These are phyloP conservation scores for Callosobruchus maculatus DNA, from an alignment of 2,888 invertebrate species.

Conservation along the genomic window DNA sequence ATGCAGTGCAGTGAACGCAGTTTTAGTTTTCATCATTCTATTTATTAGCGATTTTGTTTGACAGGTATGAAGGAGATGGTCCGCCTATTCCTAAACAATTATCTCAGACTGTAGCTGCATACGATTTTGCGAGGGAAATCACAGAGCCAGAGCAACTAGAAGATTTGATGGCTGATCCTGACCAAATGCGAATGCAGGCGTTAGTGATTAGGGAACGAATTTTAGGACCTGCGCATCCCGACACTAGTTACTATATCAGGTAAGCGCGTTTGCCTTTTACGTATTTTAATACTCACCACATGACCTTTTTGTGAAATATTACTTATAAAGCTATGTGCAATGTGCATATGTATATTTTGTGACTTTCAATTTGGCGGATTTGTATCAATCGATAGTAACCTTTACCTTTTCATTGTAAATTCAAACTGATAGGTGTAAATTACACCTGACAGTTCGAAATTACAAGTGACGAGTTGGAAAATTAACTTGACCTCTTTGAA, in stretches of 20 bases:
- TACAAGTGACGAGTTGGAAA: too few species aligned
- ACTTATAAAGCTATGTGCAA: too few species aligned
- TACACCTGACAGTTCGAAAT: too few species aligned
- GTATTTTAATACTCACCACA: too few species aligned
- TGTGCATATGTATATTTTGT: too few species aligned
- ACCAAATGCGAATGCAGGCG: conserved; percentile 95
- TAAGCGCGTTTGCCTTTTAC: not conserved
- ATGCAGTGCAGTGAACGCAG: too few species aligned
- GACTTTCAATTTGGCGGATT: too few species aligned
- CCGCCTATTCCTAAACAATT: conserved; percentile 69
- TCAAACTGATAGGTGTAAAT: too few species aligned
- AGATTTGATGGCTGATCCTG: conserved; percentile 87
- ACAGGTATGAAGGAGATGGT: conserved; percentile 51
- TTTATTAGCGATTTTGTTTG: not conserved
- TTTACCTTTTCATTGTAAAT: too few species aligned
- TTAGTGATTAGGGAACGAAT: conserved; percentile 89
- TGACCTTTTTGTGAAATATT: too few species aligned
- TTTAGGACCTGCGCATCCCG: conserved; percentile 88
- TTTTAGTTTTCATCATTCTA: not conserved
- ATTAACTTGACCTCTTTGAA: too few species aligned
- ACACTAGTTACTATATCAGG: conserved; percentile 90
- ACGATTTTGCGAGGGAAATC: conserved; percentile 84
- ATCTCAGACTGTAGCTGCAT: conserved; percentile 74
- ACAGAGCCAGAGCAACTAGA: conserved; percentile 74
- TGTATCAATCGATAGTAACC: too few species aligned